Evolutionary conservation across 1,140 invertebrate genomes (phyloP).

Genomic region (Drosophila kepulauana): DNA sequence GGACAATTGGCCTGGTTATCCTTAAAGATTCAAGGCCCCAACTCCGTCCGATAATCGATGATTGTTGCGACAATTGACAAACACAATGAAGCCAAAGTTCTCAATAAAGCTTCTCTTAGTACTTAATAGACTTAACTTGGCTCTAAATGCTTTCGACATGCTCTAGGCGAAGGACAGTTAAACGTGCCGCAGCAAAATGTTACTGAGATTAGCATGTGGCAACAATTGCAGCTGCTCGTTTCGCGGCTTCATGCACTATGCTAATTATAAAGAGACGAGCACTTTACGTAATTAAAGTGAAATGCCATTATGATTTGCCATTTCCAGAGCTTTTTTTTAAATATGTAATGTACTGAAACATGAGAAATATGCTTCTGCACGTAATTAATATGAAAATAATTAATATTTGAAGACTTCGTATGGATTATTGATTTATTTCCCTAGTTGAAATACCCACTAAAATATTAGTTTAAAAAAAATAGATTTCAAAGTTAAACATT

Average conservation of each 20-base stretch:
- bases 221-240: slow-evolving; percentile 41
- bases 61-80: slow-evolving; percentile 8
- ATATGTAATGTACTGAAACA: too few relatives aligned
- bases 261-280: slow-evolving; percentile 65
- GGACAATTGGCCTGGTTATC: slow-evolving; percentile 42
- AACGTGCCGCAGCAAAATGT: slow-evolving; percentile 34
- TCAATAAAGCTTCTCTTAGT: not conserved
- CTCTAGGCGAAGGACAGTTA: slow-evolving; percentile 1
- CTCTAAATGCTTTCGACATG: not conserved
- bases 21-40: slow-evolving; percentile 8
- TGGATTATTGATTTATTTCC: too few relatives aligned
- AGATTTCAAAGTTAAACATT: too few relatives aligned
- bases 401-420: too few relatives aligned
- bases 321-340: too few relatives aligned
- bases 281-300: slow-evolving; percentile 66
- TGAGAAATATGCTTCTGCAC: too few relatives aligned
- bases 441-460: too few relatives aligned
- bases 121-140: slow-evolving; percentile 1
- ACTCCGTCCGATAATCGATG: slow-evolving; percentile 20
- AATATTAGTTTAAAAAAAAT: too few relatives aligned
- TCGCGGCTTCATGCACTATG: slow-evolving; percentile 33
- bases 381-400: too few relatives aligned
- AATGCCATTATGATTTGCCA: too few relatives aligned
- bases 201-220: slow-evolving; percentile 51
- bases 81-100: slow-evolving; percentile 12